Conservation (phyloP, 1,140 invertebrate genomes). For the Drosophila rhopaloa region DNA sequence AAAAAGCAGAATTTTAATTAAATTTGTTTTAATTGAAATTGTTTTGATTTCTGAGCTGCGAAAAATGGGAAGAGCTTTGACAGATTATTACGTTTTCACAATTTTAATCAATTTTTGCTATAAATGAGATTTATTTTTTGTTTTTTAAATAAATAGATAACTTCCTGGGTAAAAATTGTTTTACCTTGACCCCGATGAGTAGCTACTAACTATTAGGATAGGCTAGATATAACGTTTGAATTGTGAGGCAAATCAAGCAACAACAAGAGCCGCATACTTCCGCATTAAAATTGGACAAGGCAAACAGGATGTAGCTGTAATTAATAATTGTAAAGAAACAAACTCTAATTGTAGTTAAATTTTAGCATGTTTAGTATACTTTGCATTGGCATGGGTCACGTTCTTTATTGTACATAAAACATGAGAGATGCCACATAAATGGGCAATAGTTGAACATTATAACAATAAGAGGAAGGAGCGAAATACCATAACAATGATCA, state of each 20-base stretch:
- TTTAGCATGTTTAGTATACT: slow-evolving; percentile 39
- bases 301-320: slow-evolving; percentile 23
- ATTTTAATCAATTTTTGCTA: neutral
- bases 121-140: neutral
- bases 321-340: slow-evolving; percentile 37
- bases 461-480: slow-evolving; percentile 23
- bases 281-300: slow-evolving; percentile 33
- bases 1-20: slow-evolving; percentile 69
- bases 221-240: slow-evolving; percentile 30
- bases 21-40: slow-evolving; percentile 77
- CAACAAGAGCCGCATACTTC: slow-evolving; percentile 67
- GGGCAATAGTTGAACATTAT: slow-evolving; percentile 6
- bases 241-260: slow-evolving; percentile 50
- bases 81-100: slow-evolving; percentile 8
- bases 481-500: slow-evolving; percentile 73
- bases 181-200: slow-evolving; percentile 1
- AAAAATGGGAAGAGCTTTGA: slow-evolving; percentile 7
- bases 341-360: slow-evolving; percentile 35
- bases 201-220: slow-evolving; percentile 49
- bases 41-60: slow-evolving; percentile 60
- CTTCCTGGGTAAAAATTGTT: slow-evolving; percentile 17
- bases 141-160: slow-evolving; percentile 5
- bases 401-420: slow-evolving; percentile 38
- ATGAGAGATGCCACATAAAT: neutral
- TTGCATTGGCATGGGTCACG: slow-evolving; percentile 23